Evolutionary conservation across 2,113 vertebrate species (phyloP).

Genomic region (Theropithecus gelada): DNA sequence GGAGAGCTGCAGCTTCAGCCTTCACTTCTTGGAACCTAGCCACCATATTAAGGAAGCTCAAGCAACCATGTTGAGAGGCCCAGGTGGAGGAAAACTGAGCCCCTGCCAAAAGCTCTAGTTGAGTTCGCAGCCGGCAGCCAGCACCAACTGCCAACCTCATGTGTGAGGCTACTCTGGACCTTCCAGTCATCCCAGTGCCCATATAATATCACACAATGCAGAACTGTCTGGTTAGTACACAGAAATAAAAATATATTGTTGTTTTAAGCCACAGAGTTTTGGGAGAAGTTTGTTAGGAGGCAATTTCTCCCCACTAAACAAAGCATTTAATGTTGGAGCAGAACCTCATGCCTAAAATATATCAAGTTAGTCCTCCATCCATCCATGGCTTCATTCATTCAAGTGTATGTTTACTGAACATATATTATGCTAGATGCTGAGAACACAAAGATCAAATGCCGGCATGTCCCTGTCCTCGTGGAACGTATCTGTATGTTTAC

Average conservation of each 20-base stretch:
- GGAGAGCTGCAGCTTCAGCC: neutral
- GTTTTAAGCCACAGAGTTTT: slow-evolving; percentile 23
- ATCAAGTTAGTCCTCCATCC: neutral
- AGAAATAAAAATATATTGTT: neutral
- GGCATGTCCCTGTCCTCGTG: neutral
- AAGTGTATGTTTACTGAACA: neutral
- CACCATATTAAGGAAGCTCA: slow-evolving; percentile 11
- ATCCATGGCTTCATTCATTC: neutral
- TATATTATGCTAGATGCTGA: neutral
- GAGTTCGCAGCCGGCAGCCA: slow-evolving; percentile 43
- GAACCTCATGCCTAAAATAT: neutral
- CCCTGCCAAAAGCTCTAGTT: slow-evolving; percentile 20
- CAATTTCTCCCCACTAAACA: slow-evolving; percentile 19
- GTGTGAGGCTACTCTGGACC: slow-evolving; percentile 38
- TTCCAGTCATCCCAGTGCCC: neutral
- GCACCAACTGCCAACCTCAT: slow-evolving; percentile 37
- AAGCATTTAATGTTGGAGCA: neutral
- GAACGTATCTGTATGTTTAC: neutral
- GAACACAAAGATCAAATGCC: neutral
- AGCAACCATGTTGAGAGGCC: neutral
- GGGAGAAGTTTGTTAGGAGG: neutral
- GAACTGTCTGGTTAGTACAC: neutral
- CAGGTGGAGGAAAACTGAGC: slow-evolving; percentile 3
- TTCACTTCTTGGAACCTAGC: slow-evolving; percentile 13
- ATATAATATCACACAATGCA: slow-evolving; percentile 14